These are phyloP conservation scores for Achlya flavicornis DNA, from an alignment of 2,888 invertebrate genomes.

Conservation along the genomic window DNA sequence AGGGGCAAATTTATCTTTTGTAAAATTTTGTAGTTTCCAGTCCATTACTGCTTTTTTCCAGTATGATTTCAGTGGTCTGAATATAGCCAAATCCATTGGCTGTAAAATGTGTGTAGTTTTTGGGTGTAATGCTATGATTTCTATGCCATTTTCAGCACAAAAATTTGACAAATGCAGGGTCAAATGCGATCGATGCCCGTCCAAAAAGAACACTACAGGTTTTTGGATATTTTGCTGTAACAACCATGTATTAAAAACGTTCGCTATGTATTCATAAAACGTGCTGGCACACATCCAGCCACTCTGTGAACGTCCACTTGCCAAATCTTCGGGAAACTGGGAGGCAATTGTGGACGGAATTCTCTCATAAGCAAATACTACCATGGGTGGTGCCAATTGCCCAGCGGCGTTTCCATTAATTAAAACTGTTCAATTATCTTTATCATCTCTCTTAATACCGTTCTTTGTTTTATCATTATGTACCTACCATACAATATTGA, in stretches of 20 bases:
- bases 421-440: slow-evolving; percentile 39
- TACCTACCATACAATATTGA: too few relatives aligned
- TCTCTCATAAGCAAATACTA: slow-evolving; percentile 42
- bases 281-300: too few relatives aligned
- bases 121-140: slow-evolving; percentile 27
- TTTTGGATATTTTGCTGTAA: slow-evolving; percentile 27
- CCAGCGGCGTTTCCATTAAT: slow-evolving; percentile 45
- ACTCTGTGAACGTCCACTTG: too few relatives aligned
- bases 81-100: slow-evolving; percentile 19
- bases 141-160: slow-evolving; percentile 35
- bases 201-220: slow-evolving; percentile 36
- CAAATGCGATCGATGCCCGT: slow-evolving; percentile 39
- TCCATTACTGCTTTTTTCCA: slow-evolving; percentile 28
- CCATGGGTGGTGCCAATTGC: slow-evolving; percentile 40
- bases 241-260: slow-evolving; percentile 48
- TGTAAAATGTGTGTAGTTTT: slow-evolving; percentile 23
- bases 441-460: too few relatives aligned
- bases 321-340: too few relatives aligned
- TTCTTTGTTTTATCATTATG: too few relatives aligned
- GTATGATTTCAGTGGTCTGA: slow-evolving; percentile 31
- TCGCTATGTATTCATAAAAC: slow-evolving; percentile 52
- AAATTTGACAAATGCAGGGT: slow-evolving; percentile 35
- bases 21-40: slow-evolving; percentile 31
- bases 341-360: slow-evolving; percentile 17
- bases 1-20: slow-evolving; percentile 34